phyloP scores from a whole-genome alignment of 2,888 invertebrate species.

The Sepiola atlantica region DNA sequence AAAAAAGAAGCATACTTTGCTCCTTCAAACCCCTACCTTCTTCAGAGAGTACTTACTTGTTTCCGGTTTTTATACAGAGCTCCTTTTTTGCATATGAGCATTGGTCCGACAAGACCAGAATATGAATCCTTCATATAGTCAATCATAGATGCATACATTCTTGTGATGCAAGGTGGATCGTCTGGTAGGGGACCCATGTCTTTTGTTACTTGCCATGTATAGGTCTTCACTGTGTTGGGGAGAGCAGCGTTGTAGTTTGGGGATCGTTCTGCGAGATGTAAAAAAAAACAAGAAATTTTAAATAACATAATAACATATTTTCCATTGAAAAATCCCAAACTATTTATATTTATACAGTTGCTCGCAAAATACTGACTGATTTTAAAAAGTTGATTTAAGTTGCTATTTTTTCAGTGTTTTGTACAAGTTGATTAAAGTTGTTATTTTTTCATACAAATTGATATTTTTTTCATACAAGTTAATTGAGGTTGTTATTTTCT shows the following conservation, averaged over 20 bases:
- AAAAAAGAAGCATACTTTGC: too few relatives aligned
- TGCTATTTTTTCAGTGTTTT: too few relatives aligned
- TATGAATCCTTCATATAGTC: slow-evolving; percentile 50
- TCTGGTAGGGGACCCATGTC: slow-evolving; percentile 51
- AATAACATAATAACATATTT: too few relatives aligned
- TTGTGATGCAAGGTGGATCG: slow-evolving; percentile 53
- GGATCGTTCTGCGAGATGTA: neutral
- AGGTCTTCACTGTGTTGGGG: slow-evolving; percentile 45
- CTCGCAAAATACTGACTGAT: too few relatives aligned
- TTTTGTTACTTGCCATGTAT: slow-evolving; percentile 53
- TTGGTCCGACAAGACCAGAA: slow-evolving; percentile 51
- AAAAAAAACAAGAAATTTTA: neutral
- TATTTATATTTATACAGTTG: too few relatives aligned
- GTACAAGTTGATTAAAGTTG: too few relatives aligned
- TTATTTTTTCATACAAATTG: too few relatives aligned
- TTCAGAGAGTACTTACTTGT: neutral
- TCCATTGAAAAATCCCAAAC: too few relatives aligned
- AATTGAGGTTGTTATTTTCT: too few relatives aligned
- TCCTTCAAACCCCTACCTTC: too few relatives aligned
- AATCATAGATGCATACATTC: slow-evolving; percentile 50
- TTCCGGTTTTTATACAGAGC: slow-evolving; percentile 36
- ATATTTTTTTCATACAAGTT: too few relatives aligned
- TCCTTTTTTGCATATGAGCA: slow-evolving; percentile 51
- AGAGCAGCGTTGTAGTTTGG: neutral
- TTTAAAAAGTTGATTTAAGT: too few relatives aligned